A percentile compares a stretch with the other conserved stretches of the same genome.
phyloP scores from a whole-genome alignment of 2,888 invertebrate species.

The Synergus umbraculus region DNA sequence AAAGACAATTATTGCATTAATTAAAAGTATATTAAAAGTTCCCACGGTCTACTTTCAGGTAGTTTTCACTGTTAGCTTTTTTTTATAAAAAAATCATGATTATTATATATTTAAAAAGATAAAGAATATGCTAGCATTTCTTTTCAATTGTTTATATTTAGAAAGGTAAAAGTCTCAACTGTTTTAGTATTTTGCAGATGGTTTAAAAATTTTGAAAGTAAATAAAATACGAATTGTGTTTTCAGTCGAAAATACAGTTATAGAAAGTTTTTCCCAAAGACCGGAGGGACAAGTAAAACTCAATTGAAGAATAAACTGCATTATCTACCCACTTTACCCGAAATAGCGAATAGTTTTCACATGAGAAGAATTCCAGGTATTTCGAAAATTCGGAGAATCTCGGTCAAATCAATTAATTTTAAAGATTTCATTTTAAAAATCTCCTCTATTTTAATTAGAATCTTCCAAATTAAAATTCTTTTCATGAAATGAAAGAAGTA shows the following conservation, averaged over 20 bases:
- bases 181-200: neutral
- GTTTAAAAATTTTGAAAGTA: neutral
- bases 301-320: constrained; percentile 19
- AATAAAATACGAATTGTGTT: neutral
- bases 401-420: neutral
- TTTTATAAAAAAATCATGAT: neutral
- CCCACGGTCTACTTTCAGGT: neutral
- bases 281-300: neutral
- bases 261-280: constrained; percentile 12
- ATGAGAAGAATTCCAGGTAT: neutral
- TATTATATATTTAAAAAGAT: no score
- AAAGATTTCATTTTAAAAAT: neutral
- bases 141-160: no score
- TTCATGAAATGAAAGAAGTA: no score
- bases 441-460: neutral
- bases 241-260: neutral
- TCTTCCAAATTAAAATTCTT: no score
- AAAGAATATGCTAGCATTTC: no score
- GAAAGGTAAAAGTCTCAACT: no score
- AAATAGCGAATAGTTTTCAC: constrained; percentile 8
- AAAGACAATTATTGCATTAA: neutral
- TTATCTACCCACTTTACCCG: constrained; percentile 11
- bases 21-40: neutral
- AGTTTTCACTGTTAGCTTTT: neutral
- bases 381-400: neutral